Base-by-base conservation (phyloP, 2,113 vertebrate genomes). In the Scartelaos histophorus region DNA sequence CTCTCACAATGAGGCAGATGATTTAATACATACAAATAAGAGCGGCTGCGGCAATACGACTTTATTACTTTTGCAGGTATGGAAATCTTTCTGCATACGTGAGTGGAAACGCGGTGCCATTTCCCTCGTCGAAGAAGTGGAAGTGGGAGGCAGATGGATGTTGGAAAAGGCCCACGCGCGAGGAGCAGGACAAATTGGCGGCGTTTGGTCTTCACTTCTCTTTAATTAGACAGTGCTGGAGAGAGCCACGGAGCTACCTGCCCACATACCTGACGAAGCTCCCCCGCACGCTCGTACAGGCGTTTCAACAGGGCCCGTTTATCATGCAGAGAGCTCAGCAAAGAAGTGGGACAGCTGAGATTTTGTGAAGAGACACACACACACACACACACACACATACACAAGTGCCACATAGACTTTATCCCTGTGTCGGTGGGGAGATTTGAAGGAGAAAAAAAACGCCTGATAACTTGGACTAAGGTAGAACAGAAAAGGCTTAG, bases 151-250 rank as follows among this genome's bases (percentile, higher is more conserved):
- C 35, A 76, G 72, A 82, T 66, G 58, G 73, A 82, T 71, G 58
- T 61, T 17, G 66, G 64, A 29, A 81, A 79, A 81, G 29, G 74
- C 75, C 80, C 74, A 85, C 79, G 12, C 76, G 0, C 58, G 64
- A n/a, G 43, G 81, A 69, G 69, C 75, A 78, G 76, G 73, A 78
- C 70, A 86, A 88, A 89, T 82, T 79, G 78, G 57, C 75, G 79
- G 79, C 80, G 51, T 82, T 83, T 90, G 7, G 35, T 79, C 75
- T 84, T 66, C 58, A 53, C 71, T 75, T 62, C 71, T 66, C 72
- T 83, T 88, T 86, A 87, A 90, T 88, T 78, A 82, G 61, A 77
- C 77, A 69, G 17, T 1, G 15, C 51, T 69, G 62, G 73, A 83
- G 72, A 84, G 73, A 45, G 12, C 71, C 67, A 66, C 46, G 46